Conservation (phyloP, 92 coral and sea anemone genomes). For the Epizoanthus fatuus region DNA sequence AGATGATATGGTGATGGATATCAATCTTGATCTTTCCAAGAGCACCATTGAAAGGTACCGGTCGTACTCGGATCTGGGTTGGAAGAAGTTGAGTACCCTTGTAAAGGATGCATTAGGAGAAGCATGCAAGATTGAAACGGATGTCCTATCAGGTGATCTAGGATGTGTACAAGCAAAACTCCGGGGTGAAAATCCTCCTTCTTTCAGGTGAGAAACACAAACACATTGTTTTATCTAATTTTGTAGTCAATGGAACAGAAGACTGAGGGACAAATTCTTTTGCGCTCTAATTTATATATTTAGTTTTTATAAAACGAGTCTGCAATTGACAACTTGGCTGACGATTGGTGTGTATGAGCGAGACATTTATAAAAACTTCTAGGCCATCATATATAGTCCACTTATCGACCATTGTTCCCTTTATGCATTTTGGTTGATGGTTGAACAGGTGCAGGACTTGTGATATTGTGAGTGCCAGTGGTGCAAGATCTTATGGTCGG, state of each 20-base stretch:
- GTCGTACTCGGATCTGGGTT: conserved; percentile 6
- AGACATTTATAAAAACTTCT: too few relatives aligned
- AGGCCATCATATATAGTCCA: too few relatives aligned
- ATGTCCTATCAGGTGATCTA: conserved; percentile 12
- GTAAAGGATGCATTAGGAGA: neutral
- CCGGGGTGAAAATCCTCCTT: neutral
- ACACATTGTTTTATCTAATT: neutral
- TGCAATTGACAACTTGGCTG: too few relatives aligned
- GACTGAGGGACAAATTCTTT: neutral
- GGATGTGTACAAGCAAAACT: neutral
- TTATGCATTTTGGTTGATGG: too few relatives aligned
- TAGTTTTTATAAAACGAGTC: neutral
- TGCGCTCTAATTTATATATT: neutral
- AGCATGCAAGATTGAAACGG: neutral
- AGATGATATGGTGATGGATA: conserved; percentile 52
- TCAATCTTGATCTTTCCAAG: conserved; percentile 20
- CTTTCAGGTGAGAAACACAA: conserved; percentile 2
- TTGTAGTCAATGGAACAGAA: neutral
- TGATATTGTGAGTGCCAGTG: too few relatives aligned
- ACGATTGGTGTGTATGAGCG: too few relatives aligned
- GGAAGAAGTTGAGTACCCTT: neutral
- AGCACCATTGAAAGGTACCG: conserved; percentile 25
- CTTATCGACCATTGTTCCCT: too few relatives aligned
- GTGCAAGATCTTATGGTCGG: too few relatives aligned
- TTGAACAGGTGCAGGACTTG: too few relatives aligned